These are phyloP conservation scores for Epizoanthus ramosus DNA, from an alignment of 92 coral and sea anemone genomes.

Conservation along the genomic window DNA sequence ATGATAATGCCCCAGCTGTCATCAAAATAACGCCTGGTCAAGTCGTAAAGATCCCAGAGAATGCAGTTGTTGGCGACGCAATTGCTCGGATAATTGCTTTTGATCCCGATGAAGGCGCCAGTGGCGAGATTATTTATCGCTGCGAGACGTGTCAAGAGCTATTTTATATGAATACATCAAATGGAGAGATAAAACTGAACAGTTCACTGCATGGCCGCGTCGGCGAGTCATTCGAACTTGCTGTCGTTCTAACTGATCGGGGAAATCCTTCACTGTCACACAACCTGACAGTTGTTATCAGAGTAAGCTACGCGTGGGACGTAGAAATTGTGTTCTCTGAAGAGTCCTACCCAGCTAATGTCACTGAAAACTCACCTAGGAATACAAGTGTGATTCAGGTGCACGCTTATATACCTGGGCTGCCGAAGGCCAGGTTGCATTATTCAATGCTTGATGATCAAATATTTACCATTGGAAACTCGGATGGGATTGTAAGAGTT, in stretches of 20 bases:
- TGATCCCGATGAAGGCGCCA: conserved; percentile 53
- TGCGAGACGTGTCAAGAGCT: neutral
- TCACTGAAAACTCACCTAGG: conserved; percentile 49
- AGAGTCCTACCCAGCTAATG: conserved; percentile 29
- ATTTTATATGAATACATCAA: conserved; percentile 43
- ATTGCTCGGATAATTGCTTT: conserved; percentile 46
- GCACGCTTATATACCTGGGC: conserved; percentile 53
- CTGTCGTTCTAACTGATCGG: conserved; percentile 42
- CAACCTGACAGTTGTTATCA: conserved; percentile 45
- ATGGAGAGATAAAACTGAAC: conserved; percentile 50
- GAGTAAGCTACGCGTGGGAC: conserved; percentile 50
- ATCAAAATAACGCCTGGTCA: conserved; percentile 34
- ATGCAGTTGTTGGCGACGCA: conserved; percentile 34
- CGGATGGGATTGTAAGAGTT: conserved; percentile 35
- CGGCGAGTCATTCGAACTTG: conserved; percentile 33
- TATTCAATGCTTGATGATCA: conserved; percentile 27
- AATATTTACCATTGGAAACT: conserved; percentile 37
- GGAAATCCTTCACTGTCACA: conserved; percentile 36
- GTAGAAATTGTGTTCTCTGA: conserved; percentile 47
- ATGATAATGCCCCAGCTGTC: conserved; percentile 57
- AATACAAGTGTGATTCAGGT: conserved; percentile 50
- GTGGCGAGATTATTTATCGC: conserved; percentile 31
- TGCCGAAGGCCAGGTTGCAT: conserved; percentile 39
- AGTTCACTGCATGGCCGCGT: conserved; percentile 53
- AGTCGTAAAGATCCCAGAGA: conserved; percentile 53